phyloP scores from a whole-genome alignment of 2,113 vertebrate species.

The Elaphurus davidianus region DNA sequence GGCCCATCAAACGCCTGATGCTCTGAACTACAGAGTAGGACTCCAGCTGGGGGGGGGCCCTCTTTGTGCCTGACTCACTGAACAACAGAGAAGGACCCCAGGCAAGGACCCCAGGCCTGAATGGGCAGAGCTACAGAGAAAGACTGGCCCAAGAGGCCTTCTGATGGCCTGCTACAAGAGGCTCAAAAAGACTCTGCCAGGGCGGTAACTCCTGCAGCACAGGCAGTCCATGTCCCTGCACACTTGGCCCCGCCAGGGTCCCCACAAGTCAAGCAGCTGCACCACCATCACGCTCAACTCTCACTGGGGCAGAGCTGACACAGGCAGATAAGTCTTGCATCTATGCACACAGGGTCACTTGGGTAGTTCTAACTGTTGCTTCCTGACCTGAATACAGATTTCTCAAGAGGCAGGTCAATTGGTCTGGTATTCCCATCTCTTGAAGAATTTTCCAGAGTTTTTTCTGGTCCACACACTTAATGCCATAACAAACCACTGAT shows the following conservation, averaged over 20 bases:
- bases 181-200: neutral
- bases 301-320: neutral
- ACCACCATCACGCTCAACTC: neutral
- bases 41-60: neutral
- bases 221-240: neutral
- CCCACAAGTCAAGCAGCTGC: neutral
- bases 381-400: neutral
- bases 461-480: neutral
- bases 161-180: neutral
- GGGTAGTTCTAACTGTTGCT: neutral
- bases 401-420: neutral
- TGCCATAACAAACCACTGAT: neutral
- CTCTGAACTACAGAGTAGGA: neutral
- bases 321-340: neutral
- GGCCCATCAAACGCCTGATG: accelerated
- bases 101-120: neutral
- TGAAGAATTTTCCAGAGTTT: neutral
- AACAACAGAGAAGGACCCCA: neutral
- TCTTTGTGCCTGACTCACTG: neutral
- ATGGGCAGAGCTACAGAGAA: neutral
- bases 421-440: neutral
- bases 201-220: neutral
- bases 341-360: neutral
- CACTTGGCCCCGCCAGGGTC: neutral
- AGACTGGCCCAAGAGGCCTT: neutral